Base-by-base conservation (phyloP, 2,888 invertebrate genomes). In the Pachliopta kotzebuea region DNA sequence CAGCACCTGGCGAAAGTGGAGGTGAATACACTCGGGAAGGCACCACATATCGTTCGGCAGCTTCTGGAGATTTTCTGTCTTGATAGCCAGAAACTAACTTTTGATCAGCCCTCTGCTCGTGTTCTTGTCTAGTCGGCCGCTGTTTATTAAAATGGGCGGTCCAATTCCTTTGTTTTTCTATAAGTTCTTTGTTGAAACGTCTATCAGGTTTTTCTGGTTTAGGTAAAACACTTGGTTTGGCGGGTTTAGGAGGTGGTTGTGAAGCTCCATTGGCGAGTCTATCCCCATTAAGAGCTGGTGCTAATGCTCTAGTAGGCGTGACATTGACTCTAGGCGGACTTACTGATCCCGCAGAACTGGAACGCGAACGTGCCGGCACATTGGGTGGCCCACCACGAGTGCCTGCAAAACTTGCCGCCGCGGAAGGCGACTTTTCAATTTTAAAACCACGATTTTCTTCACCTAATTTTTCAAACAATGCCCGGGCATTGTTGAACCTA, bases 141-240 rank as follows among this genome's bases (percentile, higher is more conserved):
- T 95, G 93, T 90, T 96, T 96, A 67, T 96, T 95, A 83, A 97
- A 98, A 86, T 97, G 97, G 67, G 96, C 96, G 37, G 97, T 97
- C 97, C 97, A 98, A 88, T 97, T 98, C 79, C 95, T 95, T 80
- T 97, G 97, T 77, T 97, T 96, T 85, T 97, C 97, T 72, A 97
- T 97, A 63, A 97, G 90, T 83, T 97, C 97, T 72, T 96, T 95
- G 68, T 96, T 96, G 75, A 96, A 95, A 76, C 96, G 95, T 63
- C 96, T 92, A 80, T 97, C 97, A 4, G 96, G 96, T 83, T 96
- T 96, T 76, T 96, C 96, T 0, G 96, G 96, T 81, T 96, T 96
- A 18, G 94, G 93, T 73, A 94, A 90, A 66, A 94, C 90, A 69
- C 93, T 92, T 8, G 94, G 93, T 70, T 94, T 92, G 18, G 76